Percentiles rank a stretch among this genome's conserved stretches.
Evolutionary conservation across 2,888 invertebrate species (phyloP).

Genomic region (Vesta saturnalis): DNA sequence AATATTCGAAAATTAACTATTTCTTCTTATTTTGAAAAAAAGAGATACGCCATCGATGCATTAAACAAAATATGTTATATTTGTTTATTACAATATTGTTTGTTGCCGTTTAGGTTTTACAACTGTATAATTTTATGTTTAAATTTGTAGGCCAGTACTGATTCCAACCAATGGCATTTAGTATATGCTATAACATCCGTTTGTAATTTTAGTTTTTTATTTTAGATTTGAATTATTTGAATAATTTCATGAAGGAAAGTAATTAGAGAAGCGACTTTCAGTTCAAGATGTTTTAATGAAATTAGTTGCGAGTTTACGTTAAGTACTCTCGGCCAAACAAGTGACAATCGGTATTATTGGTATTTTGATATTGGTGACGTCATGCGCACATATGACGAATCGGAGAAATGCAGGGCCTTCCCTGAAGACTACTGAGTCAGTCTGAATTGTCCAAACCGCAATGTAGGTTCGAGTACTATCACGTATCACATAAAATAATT

Average conservation of each 20-base stretch:
- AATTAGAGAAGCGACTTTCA: no score
- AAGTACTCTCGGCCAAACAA: slow-evolving; percentile 21
- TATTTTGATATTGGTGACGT: slow-evolving; percentile 39
- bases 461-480: slow-evolving; percentile 13
- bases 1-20: not conserved
- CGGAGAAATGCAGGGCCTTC: slow-evolving; percentile 39
- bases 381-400: slow-evolving; percentile 39
- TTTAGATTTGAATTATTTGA: no score
- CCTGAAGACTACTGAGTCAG: slow-evolving; percentile 28
- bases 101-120: no score
- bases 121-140: no score
- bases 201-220: no score
- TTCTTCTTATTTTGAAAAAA: not conserved
- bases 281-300: not conserved
- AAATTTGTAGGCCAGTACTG: no score
- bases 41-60: not conserved
- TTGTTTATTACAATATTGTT: slow-evolving; percentile 26
- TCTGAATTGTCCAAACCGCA: slow-evolving; percentile 37
- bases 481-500: not conserved
- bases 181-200: no score
- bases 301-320: not conserved
- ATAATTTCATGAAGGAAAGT: no score
- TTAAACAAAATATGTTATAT: not conserved
- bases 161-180: no score
- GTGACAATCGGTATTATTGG: slow-evolving; percentile 36